A percentile compares a stretch with the other conserved stretches of the same genome.
These are phyloP conservation scores for Myrmecophaga tridactyla DNA, from an alignment of 2,113 vertebrate species.

Conservation along the genomic window DNA sequence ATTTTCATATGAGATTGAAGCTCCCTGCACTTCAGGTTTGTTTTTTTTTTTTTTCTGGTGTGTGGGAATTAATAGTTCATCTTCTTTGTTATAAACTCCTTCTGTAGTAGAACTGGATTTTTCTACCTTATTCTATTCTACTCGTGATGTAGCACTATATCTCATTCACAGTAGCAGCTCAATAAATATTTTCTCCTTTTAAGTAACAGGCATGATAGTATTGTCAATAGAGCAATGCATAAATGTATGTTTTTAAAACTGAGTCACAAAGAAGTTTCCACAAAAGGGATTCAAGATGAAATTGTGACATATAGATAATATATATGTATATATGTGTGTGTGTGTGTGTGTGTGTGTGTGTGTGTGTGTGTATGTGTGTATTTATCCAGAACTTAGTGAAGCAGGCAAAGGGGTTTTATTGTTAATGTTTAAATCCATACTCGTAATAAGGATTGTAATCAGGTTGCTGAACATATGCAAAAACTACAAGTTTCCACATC, in stretches of 20 bases:
- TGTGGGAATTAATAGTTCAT: neutral
- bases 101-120: neutral
- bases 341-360: too few relatives aligned
- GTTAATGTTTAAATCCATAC: neutral
- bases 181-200: neutral
- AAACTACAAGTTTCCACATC: neutral
- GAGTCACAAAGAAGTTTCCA: neutral
- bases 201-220: neutral
- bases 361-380: too few relatives aligned
- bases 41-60: too few relatives aligned
- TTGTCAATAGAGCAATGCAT: neutral
- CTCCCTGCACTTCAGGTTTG: neutral
- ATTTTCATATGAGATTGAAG: neutral
- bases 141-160: neutral
- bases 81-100: neutral
- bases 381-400: neutral
- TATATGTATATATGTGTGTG: too few relatives aligned
- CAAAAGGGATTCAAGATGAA: neutral
- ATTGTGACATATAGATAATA: neutral
- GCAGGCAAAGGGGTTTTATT: neutral
- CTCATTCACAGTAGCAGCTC: neutral
- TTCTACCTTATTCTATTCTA: neutral
- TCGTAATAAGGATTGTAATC: neutral
- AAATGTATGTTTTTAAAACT: neutral
- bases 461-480: neutral